Conservation (phyloP, 2,113 vertebrate species). For the Scomber colias region DNA sequence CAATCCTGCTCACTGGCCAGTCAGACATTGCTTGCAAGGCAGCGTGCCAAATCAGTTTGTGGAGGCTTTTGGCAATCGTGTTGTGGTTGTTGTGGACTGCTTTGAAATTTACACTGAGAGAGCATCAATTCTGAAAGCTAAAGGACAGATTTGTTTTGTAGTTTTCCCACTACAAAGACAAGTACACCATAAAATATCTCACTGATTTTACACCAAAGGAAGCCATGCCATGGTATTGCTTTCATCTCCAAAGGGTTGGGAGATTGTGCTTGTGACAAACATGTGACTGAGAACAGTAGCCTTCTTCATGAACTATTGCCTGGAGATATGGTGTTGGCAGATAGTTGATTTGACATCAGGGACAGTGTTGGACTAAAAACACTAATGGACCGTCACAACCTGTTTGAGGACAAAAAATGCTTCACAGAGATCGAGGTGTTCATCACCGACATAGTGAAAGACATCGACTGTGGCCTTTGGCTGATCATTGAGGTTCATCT, state of each 20-base stretch:
- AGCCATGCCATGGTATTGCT: not conserved
- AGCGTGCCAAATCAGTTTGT: too few species aligned
- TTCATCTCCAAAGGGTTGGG: not conserved
- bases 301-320: not conserved
- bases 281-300: not conserved
- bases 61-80: too few species aligned
- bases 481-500: conserved; percentile 88
- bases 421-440: conserved; percentile 97
- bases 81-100: too few species aligned
- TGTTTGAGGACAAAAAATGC: conserved; percentile 89
- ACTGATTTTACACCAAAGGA: not conserved
- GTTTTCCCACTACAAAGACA: not conserved
- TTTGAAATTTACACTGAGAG: too few species aligned
- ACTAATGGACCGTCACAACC: conserved; percentile 92
- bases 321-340: not conserved
- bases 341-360: not conserved
- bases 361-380: not conserved
- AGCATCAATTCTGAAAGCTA: too few species aligned
- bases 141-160: too few species aligned
- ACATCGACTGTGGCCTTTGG: conserved; percentile 87
- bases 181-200: not conserved
- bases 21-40: too few species aligned
- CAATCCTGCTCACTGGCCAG: too few species aligned
- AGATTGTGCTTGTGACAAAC: not conserved
- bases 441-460: conserved; percentile 93